phyloP scores from a whole-genome alignment of 2,113 vertebrate genomes.

The Tachuris rubrigastra region DNA sequence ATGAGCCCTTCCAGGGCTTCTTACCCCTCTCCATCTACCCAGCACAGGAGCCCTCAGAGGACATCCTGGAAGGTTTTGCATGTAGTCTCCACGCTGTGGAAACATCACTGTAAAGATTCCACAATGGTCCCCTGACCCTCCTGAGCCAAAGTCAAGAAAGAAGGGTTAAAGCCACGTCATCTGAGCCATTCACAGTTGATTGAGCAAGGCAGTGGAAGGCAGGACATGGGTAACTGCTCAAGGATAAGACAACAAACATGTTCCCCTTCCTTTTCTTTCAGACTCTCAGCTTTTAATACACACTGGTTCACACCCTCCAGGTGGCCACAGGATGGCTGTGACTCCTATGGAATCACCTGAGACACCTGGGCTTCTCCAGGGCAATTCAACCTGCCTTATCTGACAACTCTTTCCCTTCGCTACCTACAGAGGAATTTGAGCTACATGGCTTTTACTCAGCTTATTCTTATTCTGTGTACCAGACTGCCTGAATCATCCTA shows the following conservation, averaged over 20 bases:
- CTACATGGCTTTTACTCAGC: background rate
- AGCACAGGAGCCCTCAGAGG: background rate
- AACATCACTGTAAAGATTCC: background rate
- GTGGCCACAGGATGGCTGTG: background rate
- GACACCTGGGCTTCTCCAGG: background rate
- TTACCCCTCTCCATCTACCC: background rate
- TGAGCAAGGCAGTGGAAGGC: background rate
- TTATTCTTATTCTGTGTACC: background rate
- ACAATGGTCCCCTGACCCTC: background rate
- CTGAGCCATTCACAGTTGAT: background rate
- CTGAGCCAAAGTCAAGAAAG: background rate
- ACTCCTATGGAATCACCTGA: background rate
- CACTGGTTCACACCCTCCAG: rapidly evolving
- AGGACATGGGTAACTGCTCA: background rate
- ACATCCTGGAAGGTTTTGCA: background rate
- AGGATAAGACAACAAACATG: background rate
- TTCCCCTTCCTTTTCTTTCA: background rate
- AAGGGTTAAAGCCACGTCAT: background rate
- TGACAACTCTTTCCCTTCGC: background rate
- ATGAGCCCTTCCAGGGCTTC: background rate
- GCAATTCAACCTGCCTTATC: background rate
- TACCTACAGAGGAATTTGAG: background rate
- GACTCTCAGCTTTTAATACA: background rate
- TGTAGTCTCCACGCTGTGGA: rapidly evolving
- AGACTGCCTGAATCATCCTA: background rate